Conservation (phyloP, 2,797 vertebrate genomes). For the Cichlasoma orientale region DNA sequence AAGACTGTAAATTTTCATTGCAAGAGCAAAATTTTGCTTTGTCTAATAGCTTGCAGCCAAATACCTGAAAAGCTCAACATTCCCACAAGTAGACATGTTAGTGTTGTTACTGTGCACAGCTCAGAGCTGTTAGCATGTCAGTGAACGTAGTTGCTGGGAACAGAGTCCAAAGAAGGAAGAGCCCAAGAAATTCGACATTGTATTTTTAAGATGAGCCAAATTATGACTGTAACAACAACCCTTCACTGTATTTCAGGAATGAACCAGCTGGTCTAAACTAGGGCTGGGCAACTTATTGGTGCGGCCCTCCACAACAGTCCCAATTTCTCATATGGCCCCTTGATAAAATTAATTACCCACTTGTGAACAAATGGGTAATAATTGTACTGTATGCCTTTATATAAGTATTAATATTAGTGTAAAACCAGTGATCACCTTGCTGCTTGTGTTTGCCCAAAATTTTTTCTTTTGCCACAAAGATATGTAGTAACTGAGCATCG, state of each 20-base stretch:
- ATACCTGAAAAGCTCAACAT: background rate
- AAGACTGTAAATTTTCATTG: background rate
- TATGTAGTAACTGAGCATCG: background rate
- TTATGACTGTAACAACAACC: background rate
- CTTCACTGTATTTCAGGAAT: background rate
- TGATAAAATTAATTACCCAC: no score
- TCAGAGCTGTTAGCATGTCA: background rate
- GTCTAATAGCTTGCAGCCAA: background rate
- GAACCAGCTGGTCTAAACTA: background rate
- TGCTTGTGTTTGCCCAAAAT: background rate
- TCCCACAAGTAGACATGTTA: background rate
- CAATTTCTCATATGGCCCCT: no score
- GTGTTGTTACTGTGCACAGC: background rate
- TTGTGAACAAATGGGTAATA: background rate
- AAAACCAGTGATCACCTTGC: background rate
- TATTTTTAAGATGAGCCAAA: background rate
- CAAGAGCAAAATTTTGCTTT: background rate
- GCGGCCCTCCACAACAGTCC: background rate
- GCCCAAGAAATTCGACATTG: background rate
- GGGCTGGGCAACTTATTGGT: background rate
- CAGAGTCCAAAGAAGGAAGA: background rate
- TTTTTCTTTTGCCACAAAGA: background rate
- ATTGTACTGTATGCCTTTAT: background rate
- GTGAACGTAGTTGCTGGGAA: background rate
- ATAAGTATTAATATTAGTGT: background rate